Conservation (phyloP, 2,888 invertebrate species). For the Tipula confusa region DNA sequence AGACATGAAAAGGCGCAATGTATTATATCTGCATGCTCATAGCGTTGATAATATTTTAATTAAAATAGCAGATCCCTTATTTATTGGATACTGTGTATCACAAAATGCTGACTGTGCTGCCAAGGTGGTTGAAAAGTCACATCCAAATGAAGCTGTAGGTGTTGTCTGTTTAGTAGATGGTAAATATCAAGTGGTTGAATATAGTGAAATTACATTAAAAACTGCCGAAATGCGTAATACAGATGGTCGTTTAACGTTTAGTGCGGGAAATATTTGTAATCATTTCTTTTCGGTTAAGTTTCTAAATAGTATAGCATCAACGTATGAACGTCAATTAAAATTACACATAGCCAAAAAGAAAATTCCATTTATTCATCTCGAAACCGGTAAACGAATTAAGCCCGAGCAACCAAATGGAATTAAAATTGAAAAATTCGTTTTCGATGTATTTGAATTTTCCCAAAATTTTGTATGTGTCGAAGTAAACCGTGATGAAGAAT, state of each 20-base stretch:
- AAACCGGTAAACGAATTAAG: constrained; percentile 62
- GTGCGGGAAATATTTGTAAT: constrained; percentile 96
- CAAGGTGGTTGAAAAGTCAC: constrained; percentile 90
- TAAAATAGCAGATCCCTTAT: constrained; percentile 95
- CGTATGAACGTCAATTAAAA: constrained; percentile 71
- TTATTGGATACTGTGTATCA: constrained; percentile 88
- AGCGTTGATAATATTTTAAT: constrained; percentile 99
- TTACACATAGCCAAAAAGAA: constrained; percentile 97
- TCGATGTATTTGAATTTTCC: constrained; percentile 95
- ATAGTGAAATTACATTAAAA: constrained; percentile 88
- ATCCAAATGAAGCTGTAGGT: constrained; percentile 91
- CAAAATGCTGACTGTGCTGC: constrained; percentile 92
- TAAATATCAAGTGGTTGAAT: constrained; percentile 90
- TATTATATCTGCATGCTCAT: constrained; percentile 90
- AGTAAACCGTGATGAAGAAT: constrained; percentile 85
- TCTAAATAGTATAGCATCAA: constrained; percentile 64
- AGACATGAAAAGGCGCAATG: constrained; percentile 73
- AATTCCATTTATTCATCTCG: constrained; percentile 75
- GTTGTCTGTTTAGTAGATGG: constrained; percentile 92
- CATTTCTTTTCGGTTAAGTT: constrained; percentile 93
- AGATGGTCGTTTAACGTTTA: constrained; percentile 81
- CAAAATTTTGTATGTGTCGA: constrained; percentile 90
- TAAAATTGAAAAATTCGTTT: constrained; percentile 98
- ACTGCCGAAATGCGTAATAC: constrained; percentile 75
- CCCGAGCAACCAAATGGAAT: constrained; percentile 90